Evolutionary conservation across 2,113 vertebrate genomes (phyloP).

Genomic region (Hucho hucho): DNA sequence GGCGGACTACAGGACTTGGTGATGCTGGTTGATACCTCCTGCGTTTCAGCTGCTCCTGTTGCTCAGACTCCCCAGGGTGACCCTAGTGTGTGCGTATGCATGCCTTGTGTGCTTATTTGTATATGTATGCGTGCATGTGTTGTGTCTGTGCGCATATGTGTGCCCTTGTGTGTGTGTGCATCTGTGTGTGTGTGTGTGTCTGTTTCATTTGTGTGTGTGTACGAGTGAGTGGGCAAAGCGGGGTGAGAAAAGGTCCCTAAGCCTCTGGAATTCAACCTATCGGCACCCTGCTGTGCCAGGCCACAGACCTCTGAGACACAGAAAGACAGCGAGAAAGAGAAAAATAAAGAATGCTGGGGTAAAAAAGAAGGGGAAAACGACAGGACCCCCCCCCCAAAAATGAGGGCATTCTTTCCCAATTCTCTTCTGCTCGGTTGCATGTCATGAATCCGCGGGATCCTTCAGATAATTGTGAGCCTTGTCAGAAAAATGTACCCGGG

Average conservation of each 20-base stretch:
- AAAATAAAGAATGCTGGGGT: not conserved
- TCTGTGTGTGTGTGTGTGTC: not conserved
- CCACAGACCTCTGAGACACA: constrained; percentile 48
- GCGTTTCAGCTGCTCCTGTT: constrained; percentile 44
- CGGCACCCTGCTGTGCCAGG: constrained; percentile 55
- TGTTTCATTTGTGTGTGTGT: constrained; percentile 7
- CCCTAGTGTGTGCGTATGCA: constrained; percentile 1
- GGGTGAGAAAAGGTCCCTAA: constrained; percentile 39
- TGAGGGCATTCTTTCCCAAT: not conserved
- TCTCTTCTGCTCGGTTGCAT: not conserved
- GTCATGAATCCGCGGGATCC: constrained; percentile 28
- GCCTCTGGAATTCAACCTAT: constrained; percentile 56
- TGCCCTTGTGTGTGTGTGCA: constrained; percentile 1
- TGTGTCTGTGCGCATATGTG: not conserved
- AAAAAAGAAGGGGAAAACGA: not conserved
- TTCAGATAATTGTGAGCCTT: constrained; percentile 58
- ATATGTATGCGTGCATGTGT: constrained; percentile 10
- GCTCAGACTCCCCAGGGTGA: constrained; percentile 41
- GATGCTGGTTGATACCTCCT: constrained; percentile 12
- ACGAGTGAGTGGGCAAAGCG: constrained; percentile 14
- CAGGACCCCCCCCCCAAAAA: not conserved
- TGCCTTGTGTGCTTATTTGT: too few relatives aligned
- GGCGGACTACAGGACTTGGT: not conserved
- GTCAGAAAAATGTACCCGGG: constrained; percentile 65
- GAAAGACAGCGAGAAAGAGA: constrained; percentile 36